Base-by-base conservation (phyloP, 2,113 vertebrate species). In the Lepisosteus osseus region DNA sequence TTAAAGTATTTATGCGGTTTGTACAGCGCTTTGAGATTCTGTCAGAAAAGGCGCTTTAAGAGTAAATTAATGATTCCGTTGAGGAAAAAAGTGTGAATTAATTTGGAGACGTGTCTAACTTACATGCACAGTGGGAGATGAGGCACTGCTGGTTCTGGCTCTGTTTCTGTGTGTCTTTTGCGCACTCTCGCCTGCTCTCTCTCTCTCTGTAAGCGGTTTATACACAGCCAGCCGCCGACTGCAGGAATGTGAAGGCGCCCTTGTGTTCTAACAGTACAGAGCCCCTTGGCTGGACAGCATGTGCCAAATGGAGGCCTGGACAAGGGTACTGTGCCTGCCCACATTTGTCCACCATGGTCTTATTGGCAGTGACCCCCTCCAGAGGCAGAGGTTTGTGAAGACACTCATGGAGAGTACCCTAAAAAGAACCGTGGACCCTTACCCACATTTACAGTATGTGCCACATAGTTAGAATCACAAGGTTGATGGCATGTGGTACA, bases 101-200 rank as follows among this genome's bases (percentile, higher is more conserved):
- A 57, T 69, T 69, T 69, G 54, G 54, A 69, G 54, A 69, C 51
- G 66, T 54, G 66, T 68, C 47, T 68, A 68, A 68, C 67, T 57
- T 67, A 67, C 71, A 73, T 13, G 65, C 65, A 68, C 67, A 42
- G 67, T 41, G 67, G 67, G 67, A 69, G 67, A 40, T 14, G 15
- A 57, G 54, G 67, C 67, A 69, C 67, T 69, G 13, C 17, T 42
- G 54, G 57, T 42, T 67, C 57, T 57, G 67, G 67, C 67, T 69
- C 11, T 12, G 7, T 59, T n/a, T n/a, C 56, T 59, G 7, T 14
- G 3, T 14, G 7, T 14, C 56, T 14, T 5, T 69, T 14, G 7
- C 67, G 12, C 42, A 6, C 47, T 54, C 45, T 67, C 66, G 40
- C 45, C 45, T 17, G 15, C 66, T 67, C 44, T 67, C 44, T 54